Evolutionary conservation across 2,888 invertebrate genomes (phyloP).

Genomic region (Cylindroiulus punctatus): DNA sequence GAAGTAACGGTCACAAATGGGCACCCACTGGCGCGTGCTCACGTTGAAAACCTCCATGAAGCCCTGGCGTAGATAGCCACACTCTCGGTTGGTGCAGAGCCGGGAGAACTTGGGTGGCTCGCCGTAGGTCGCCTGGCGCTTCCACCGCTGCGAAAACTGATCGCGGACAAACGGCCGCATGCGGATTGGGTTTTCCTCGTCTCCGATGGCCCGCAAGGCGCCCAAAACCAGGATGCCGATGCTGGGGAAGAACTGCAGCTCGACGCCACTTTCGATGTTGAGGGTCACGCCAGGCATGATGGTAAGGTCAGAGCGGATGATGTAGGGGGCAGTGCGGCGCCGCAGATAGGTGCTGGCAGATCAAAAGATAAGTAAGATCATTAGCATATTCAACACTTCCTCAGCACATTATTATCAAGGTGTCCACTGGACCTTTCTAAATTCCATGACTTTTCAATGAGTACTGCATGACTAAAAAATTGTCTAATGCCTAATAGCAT

Average conservation of each 20-base stretch:
- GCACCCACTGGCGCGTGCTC: conserved; percentile 96
- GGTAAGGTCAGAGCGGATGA: conserved; percentile 89
- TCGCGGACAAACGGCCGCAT: conserved; percentile 63
- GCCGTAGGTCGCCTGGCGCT: background rate
- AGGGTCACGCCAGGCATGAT: conserved; percentile 93
- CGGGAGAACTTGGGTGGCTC: conserved; percentile 56
- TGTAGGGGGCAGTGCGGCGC: conserved; percentile 76
- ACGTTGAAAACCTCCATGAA: conserved; percentile 94
- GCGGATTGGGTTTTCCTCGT: conserved; percentile 63
- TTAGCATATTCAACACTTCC: no score
- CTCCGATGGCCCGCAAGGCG: conserved; percentile 84
- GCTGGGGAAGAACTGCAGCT: conserved; percentile 93
- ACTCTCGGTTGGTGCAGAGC: conserved; percentile 60
- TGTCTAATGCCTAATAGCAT: no score
- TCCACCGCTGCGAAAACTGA: background rate
- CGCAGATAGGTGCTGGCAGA: conserved; percentile 71
- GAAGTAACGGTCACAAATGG: conserved; percentile 94
- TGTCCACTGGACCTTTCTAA: no score
- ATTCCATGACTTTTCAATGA: no score
- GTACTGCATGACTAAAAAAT: no score
- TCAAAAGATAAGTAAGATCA: no score
- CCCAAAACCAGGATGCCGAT: conserved; percentile 96
- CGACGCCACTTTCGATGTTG: conserved; percentile 86
- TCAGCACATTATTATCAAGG: no score
- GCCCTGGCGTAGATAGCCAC: conserved; percentile 74